Evolutionary conservation across 30 jellyfish, hydroid and myxozoan genomes (phyloP).

Genomic region (Turritopsis rubra): DNA sequence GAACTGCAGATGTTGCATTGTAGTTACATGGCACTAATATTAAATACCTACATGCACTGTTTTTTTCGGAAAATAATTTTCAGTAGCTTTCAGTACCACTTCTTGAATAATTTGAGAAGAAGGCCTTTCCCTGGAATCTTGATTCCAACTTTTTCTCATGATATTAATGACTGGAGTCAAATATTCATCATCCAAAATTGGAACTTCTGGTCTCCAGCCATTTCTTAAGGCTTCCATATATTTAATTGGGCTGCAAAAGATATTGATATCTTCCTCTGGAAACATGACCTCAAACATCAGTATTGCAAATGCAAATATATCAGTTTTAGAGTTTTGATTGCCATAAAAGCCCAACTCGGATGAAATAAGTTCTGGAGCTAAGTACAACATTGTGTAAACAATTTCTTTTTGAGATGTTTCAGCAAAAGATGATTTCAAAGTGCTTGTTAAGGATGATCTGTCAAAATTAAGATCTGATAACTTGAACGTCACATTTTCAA

Average conservation of each 20-base stretch:
- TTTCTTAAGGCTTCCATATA: neutral
- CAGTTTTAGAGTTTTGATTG: neutral
- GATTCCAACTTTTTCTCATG: neutral
- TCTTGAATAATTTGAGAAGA: neutral
- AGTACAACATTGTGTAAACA: neutral
- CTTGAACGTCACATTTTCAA: neutral
- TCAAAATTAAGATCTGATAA: neutral
- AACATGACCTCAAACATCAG: neutral
- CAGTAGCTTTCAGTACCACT: neutral
- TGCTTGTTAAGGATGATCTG: neutral
- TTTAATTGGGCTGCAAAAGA: neutral
- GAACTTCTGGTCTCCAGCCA: conserved; percentile 6
- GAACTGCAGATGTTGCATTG: no score
- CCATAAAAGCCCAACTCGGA: neutral
- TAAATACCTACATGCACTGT: no score
- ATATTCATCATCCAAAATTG: neutral
- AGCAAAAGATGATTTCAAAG: neutral
- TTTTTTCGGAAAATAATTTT: no score
- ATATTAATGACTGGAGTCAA: neutral
- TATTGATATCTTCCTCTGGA: neutral
- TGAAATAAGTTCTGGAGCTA: neutral
- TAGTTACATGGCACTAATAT: no score
- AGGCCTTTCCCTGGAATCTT: neutral
- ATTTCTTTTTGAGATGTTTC: neutral
- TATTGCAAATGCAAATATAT: neutral